Percentiles rank a stretch among this genome's conserved stretches.
phyloP scores from a whole-genome alignment of 1,140 invertebrate genomes.

The Calephelis virginiensis region DNA sequence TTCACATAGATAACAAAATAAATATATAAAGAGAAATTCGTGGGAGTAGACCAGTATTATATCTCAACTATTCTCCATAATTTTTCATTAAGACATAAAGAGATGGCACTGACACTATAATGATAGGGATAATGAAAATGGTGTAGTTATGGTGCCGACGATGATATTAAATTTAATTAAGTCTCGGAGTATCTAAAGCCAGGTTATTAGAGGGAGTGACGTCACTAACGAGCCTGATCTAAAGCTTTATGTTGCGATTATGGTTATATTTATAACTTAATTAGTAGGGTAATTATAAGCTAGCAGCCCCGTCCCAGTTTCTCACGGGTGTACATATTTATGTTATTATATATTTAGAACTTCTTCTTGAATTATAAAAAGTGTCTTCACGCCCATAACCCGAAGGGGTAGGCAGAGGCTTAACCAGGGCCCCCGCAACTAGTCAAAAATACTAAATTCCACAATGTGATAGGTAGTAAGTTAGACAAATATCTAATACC shows the following conservation, averaged over 20 bases:
- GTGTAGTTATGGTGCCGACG: conserved; percentile 9
- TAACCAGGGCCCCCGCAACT: no score
- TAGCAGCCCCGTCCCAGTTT: no score
- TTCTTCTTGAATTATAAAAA: no score
- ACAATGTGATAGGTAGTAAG: no score
- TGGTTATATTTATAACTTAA: conserved; percentile 3
- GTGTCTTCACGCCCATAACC: no score
- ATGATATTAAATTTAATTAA: conserved; percentile 22
- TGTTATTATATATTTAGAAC: no score
- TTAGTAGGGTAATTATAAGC: background rate
- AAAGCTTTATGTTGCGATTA: conserved; percentile 1
- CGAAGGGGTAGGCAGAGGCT: no score
- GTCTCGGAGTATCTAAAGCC: conserved; percentile 10
- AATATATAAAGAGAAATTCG: background rate
- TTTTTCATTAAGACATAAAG: background rate
- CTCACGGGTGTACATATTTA: no score
- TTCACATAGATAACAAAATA: background rate
- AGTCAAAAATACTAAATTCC: no score
- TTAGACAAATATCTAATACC: no score
- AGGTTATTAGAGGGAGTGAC: conserved; percentile 19
- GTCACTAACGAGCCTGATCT: conserved; percentile 15
- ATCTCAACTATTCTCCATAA: background rate
- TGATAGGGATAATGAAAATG: background rate
- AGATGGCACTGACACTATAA: background rate
- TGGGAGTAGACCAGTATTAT: no score